phyloP scores from a whole-genome alignment of 2,888 invertebrate genomes.

The Teleogryllus oceanicus region DNA sequence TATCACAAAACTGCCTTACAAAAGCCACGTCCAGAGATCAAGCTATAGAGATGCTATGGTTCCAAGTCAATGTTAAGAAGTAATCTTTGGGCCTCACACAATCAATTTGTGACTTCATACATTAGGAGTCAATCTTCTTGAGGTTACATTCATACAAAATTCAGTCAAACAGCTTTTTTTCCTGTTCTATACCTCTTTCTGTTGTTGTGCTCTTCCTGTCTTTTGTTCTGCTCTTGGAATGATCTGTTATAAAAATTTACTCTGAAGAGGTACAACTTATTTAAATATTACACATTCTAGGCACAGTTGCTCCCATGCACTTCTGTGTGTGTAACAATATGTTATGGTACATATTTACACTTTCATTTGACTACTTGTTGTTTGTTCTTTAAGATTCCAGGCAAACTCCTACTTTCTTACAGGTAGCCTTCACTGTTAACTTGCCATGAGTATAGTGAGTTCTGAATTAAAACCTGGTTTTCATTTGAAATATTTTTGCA shows the following conservation, averaged over 20 bases:
- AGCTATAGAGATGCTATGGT: background rate
- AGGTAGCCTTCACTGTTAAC: slow-evolving; percentile 6
- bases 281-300: background rate
- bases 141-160: background rate
- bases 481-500: slow-evolving; percentile 1
- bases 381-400: background rate
- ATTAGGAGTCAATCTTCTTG: no score
- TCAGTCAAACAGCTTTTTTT: background rate
- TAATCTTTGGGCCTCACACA: background rate
- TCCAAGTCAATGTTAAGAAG: background rate
- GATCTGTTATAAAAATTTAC: background rate
- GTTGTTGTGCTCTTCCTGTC: background rate
- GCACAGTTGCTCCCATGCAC: slow-evolving; percentile 18
- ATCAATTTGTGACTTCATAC: background rate
- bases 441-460: slow-evolving; percentile 8
- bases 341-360: slow-evolving; percentile 18
- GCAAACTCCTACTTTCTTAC: background rate
- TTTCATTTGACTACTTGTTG: background rate
- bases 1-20: slow-evolving; percentile 6
- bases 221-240: slow-evolving; percentile 7
- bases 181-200: background rate
- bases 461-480: slow-evolving; percentile 6
- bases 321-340: background rate
- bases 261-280: background rate
- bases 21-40: slow-evolving; percentile 7